Evolutionary conservation across 2,797 vertebrate species (phyloP).

Genomic region (Sciaenops ocellatus): DNA sequence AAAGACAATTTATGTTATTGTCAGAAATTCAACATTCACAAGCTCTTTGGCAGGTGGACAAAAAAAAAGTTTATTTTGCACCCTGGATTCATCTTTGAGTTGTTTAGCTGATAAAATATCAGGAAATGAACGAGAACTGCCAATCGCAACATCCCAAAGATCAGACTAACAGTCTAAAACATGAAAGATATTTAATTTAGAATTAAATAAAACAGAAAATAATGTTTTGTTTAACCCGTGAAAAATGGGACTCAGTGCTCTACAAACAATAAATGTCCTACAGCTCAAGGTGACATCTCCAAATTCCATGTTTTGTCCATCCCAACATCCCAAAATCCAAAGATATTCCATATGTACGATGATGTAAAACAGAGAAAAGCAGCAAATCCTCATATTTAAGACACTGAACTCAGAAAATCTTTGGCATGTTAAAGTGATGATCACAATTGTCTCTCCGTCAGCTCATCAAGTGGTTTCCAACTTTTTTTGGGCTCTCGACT

Average conservation of each 20-base stretch:
- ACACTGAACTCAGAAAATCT: neutral
- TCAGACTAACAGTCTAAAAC: neutral
- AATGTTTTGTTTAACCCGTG: neutral
- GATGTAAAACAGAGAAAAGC: neutral
- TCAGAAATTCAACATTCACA: too few species aligned
- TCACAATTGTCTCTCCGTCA: neutral
- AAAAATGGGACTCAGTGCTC: neutral
- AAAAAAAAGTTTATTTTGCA: too few species aligned
- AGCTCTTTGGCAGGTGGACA: too few species aligned
- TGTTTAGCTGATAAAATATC: neutral
- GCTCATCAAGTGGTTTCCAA: neutral
- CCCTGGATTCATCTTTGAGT: neutral
- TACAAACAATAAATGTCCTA: neutral
- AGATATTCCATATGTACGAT: neutral
- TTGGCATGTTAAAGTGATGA: neutral
- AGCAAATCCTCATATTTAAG: neutral
- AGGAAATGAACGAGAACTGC: neutral
- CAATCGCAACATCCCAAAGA: neutral
- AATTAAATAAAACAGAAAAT: neutral
- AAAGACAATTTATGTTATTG: too few species aligned
- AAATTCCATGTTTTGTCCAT: neutral
- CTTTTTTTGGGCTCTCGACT: neutral
- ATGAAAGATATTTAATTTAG: neutral
- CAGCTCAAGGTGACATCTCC: neutral
- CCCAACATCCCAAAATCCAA: neutral